Evolutionary conservation across 2,113 vertebrate genomes (phyloP).

Genomic region (Cavia aperea): DNA sequence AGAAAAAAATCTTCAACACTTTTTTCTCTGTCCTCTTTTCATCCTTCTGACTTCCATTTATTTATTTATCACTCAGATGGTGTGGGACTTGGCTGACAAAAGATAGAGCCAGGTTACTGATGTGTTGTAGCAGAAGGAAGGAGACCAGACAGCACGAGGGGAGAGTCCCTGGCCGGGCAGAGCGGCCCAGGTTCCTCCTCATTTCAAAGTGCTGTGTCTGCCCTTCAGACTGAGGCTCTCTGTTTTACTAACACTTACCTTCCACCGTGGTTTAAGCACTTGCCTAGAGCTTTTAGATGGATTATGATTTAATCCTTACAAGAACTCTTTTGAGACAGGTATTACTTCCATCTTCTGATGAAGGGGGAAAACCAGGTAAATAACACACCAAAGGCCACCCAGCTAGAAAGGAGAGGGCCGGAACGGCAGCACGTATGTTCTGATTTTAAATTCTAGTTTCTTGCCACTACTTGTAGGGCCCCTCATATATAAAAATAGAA

Average conservation of each 20-base stretch:
- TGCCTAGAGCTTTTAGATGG: background rate
- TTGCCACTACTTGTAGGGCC: background rate
- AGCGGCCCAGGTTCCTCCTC: background rate
- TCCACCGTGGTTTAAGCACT: background rate
- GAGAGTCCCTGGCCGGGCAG: no score
- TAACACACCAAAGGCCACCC: background rate
- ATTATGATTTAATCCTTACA: constrained; percentile 27
- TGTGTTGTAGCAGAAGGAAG: background rate
- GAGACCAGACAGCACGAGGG: rapidly evolving
- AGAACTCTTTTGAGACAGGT: background rate
- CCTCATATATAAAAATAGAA: background rate
- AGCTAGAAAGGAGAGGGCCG: no score
- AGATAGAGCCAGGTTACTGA: background rate
- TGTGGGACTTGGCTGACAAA: background rate
- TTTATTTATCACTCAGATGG: background rate
- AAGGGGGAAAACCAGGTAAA: background rate
- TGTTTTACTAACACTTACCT: background rate
- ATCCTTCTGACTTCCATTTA: background rate
- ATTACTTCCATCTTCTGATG: background rate
- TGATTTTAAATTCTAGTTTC: background rate
- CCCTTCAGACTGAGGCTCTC: background rate
- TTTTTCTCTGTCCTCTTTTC: background rate
- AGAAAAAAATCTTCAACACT: background rate
- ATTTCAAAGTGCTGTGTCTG: background rate
- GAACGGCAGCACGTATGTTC: background rate